Base-by-base conservation (phyloP, 23 tunicate species). In the Clavelina lepadiformis region DNA sequence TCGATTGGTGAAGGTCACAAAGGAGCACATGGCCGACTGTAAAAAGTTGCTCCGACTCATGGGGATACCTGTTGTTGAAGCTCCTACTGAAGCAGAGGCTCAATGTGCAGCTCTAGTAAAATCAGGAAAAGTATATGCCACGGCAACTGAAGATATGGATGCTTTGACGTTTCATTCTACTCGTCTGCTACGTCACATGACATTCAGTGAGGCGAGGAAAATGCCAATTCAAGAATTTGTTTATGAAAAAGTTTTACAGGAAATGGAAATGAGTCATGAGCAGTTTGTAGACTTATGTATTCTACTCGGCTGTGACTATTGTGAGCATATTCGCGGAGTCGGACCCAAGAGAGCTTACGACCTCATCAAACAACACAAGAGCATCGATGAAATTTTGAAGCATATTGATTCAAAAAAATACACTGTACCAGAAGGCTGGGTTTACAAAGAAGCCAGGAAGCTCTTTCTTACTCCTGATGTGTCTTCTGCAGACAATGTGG, bases 81-180 rank as follows among this genome's bases (percentile, higher is more conserved):
- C 98, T 38, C 92, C 91, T 20, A 82, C 85, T 1, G 98, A 92
- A 66, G 98, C 98, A 5, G 98, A 92, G 67, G 93, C 98, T 6
- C 98, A 92, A 62, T 92, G 98, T 78, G 98, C 98, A 20, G n/a
- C 52, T 28, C 61, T 92, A 8, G 85, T 77, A 2, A 71, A 82
- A 52, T 71, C 76, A 0, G 91, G 91, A 5, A 77, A 82, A 65
- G 98, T 91, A 0, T 77, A 82, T 77, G 91, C 92, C 28, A 63
- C 75, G 0, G 93, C 93, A 2, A 92, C 98, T 6, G 98, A 84
- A 46, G 93, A 83, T 51, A 83, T 83, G 98, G 93, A 80, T 69
- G 96, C 96, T 21, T 44, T 92, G 35, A 82, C 93, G 20, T 92
- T 92, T 67, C 75, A 81, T 19, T 71, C 87, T 15, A 51, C 72